These are phyloP conservation scores for Rhinolophus sinicus DNA, from an alignment of 2,113 vertebrate species.

Conservation along the genomic window DNA sequence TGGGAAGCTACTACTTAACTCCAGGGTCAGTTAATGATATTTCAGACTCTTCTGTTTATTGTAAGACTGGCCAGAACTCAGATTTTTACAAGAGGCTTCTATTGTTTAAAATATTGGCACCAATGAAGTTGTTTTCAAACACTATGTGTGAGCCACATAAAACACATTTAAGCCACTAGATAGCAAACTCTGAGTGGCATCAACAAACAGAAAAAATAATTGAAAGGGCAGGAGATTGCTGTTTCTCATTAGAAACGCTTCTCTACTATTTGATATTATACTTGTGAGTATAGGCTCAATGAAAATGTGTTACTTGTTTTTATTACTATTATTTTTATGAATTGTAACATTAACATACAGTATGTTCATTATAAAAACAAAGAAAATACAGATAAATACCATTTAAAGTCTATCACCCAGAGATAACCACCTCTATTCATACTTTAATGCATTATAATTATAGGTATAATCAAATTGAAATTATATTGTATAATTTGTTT, in stretches of 20 bases:
- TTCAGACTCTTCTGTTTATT: background rate
- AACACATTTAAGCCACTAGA: background rate
- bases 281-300: background rate
- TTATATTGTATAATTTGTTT: background rate
- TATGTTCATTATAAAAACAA: background rate
- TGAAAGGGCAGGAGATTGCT: background rate
- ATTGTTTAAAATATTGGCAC: background rate
- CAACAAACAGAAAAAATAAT: background rate
- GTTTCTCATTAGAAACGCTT: background rate
- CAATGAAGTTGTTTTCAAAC: background rate
- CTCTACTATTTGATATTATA: background rate
- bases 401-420: background rate
- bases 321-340: background rate
- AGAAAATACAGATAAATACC: background rate
- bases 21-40: background rate
- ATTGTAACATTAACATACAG: background rate
- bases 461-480: conserved; percentile 23
- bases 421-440: background rate
- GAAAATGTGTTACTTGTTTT: background rate
- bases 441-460: background rate
- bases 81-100: background rate
- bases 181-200: background rate
- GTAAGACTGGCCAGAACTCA: background rate
- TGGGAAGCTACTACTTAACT: background rate
- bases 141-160: background rate